Evolutionary conservation across 2,888 invertebrate species (phyloP).

Genomic region (Lottia scabra): DNA sequence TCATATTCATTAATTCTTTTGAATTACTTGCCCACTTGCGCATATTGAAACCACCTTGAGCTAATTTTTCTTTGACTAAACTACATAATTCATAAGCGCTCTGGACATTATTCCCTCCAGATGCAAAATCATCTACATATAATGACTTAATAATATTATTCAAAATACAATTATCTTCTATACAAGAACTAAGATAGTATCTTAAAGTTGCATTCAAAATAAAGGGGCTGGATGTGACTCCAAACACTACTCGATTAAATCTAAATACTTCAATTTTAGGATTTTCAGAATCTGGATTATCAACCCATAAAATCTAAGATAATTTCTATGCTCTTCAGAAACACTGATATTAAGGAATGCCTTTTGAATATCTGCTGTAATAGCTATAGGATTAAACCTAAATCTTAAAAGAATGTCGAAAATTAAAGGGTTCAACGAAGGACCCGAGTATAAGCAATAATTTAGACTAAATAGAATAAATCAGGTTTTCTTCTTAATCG

Average conservation of each 20-base stretch:
- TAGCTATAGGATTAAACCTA: not conserved
- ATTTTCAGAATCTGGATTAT: not conserved
- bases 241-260: not conserved
- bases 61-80: not conserved
- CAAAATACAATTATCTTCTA: not conserved
- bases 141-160: not conserved
- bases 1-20: not conserved
- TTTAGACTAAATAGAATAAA: too few species aligned
- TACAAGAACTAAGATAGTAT: not conserved
- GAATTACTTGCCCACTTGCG: not conserved
- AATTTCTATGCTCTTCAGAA: not conserved
- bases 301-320: not conserved
- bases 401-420: not conserved
- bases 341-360: not conserved
- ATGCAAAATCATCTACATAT: not conserved
- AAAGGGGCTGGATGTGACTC: not conserved
- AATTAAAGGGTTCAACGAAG: not conserved
- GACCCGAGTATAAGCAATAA: too few species aligned
- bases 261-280: not conserved
- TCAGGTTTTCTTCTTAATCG: too few species aligned
- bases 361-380: not conserved
- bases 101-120: not conserved
- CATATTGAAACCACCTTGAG: not conserved
- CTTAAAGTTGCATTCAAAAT: not conserved
- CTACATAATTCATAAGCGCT: not conserved